phyloP scores from a whole-genome alignment of 2,113 vertebrate species.

The Corythornis madagascariensis region DNA sequence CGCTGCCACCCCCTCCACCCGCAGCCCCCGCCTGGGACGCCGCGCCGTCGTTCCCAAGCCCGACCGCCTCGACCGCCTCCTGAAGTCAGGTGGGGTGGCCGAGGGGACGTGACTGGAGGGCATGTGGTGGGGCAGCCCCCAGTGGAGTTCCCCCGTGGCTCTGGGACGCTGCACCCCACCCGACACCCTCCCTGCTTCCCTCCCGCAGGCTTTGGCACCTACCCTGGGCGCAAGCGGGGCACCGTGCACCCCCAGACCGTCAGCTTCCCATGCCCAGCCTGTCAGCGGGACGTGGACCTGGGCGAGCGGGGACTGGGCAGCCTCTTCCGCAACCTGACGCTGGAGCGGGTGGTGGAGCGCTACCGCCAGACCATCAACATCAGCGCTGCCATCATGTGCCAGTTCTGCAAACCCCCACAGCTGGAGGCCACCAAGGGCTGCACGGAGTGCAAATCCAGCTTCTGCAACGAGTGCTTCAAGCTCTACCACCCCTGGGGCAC shows the following conservation, averaged over 20 bases:
- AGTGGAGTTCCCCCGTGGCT: fast-evolving
- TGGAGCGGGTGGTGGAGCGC: conserved; percentile 95
- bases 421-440: conserved; percentile 96
- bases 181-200: background rate
- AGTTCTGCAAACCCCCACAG: conserved; percentile 91
- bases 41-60: conserved; percentile 81
- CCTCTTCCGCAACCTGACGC: conserved; percentile 93
- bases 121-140: background rate
- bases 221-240: conserved; percentile 89
- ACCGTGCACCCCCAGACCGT: conserved; percentile 78
- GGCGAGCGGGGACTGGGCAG: conserved; percentile 89
- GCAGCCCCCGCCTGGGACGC: conserved; percentile 88
- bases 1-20: conserved; percentile 86
- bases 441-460: conserved; percentile 92
- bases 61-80: conserved; percentile 88
- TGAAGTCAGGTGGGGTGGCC: conserved; percentile 78
- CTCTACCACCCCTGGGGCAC: conserved; percentile 98
- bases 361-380: conserved; percentile 80
- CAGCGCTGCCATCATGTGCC: conserved; percentile 88
- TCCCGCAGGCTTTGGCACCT: conserved; percentile 86
- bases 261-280: conserved; percentile 91
- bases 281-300: conserved; percentile 90
- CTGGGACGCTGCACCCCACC: fast-evolving
- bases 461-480: conserved; percentile 98
- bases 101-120: too few relatives aligned